Evolutionary conservation across 2,888 invertebrate species (phyloP).

Genomic region (Andrena camellia): DNA sequence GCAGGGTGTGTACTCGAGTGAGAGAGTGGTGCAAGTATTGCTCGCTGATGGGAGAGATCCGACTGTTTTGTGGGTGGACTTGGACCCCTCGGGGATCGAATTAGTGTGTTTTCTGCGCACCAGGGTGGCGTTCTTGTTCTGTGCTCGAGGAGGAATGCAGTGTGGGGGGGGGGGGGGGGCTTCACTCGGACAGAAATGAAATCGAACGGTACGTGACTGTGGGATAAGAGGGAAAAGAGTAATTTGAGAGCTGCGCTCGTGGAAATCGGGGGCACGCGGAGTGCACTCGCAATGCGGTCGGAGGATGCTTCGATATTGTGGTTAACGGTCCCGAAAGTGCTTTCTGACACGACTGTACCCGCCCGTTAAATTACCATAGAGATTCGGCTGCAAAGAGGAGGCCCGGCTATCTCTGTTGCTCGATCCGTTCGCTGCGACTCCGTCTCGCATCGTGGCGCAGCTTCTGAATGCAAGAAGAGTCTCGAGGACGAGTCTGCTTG

Average conservation of each 20-base stretch:
- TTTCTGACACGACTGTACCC: slow-evolving; percentile 52
- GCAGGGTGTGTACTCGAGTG: too few species aligned
- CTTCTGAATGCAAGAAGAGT: slow-evolving; percentile 39
- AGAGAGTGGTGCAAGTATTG: too few species aligned
- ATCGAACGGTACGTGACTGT: too few species aligned
- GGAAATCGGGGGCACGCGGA: not conserved
- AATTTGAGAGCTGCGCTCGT: not conserved
- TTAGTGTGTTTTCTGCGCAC: too few species aligned
- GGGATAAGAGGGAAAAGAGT: not conserved
- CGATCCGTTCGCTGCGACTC: not conserved
- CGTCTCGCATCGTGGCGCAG: not conserved
- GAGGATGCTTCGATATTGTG: not conserved
- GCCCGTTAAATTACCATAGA: slow-evolving; percentile 62
- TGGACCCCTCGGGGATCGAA: too few species aligned
- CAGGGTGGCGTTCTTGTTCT: too few species aligned
- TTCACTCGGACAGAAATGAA: too few species aligned
- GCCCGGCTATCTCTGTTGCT: not conserved
- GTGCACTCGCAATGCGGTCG: not conserved
- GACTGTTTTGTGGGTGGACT: too few species aligned
- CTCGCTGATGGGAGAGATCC: too few species aligned
- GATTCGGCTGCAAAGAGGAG: slow-evolving; percentile 62
- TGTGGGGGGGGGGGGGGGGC: too few species aligned
- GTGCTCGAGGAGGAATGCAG: too few species aligned
- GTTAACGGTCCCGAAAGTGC: not conserved
- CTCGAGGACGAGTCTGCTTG: slow-evolving; percentile 60